Base-by-base conservation (phyloP, 2,797 vertebrate species). In the Astyanax mexicanus region DNA sequence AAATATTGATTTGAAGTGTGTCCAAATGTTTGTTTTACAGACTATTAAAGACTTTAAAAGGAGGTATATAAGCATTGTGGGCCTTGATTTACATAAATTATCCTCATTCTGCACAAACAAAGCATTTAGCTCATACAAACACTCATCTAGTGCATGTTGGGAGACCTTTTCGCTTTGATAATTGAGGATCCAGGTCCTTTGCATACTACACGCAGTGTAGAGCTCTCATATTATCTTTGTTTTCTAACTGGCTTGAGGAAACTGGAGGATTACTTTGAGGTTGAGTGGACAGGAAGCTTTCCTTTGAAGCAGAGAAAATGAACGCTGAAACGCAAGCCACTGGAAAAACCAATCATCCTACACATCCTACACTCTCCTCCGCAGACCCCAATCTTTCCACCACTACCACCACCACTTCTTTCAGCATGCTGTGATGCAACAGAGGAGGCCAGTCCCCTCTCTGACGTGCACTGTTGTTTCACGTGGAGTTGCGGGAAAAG, bases 401-500 rank as follows among this genome's bases (percentile, higher is more conserved):
- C 57, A 54, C 44, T 42, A 72, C 47, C 51, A 54, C 44, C 42
- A 72, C 47, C 51, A 8, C 57, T 51, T 15, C 11, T 62, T 67
- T 66, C 37, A 13, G 19, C 29, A 42, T 13, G 70, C 80, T 21
- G 27, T 65, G 71, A 87, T 75, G 74, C 72, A 80, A 68, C 57
- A n/a, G 21, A 47, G 54, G 54, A 80, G 84, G 74, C 80, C 80
- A 72, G 76, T 40, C 52, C 61, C 27, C n/a, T 37, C 19, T 55
- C 57, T 65, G 44, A 60, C 29, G 35, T 64, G 44, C 4, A 27
- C 45, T 88, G 86, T 85, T 87, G 82, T 89, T 86, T 86, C 75
- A 86, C 71, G 78, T 82, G 82, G 72, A 21, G 58, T 74, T 52
- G 42, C 57, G 72, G 38, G 51, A 55, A 65, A 23, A 7, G 17